Evolutionary conservation across 2,113 vertebrate genomes (phyloP).

Genomic region (Phaethornis superciliosus): DNA sequence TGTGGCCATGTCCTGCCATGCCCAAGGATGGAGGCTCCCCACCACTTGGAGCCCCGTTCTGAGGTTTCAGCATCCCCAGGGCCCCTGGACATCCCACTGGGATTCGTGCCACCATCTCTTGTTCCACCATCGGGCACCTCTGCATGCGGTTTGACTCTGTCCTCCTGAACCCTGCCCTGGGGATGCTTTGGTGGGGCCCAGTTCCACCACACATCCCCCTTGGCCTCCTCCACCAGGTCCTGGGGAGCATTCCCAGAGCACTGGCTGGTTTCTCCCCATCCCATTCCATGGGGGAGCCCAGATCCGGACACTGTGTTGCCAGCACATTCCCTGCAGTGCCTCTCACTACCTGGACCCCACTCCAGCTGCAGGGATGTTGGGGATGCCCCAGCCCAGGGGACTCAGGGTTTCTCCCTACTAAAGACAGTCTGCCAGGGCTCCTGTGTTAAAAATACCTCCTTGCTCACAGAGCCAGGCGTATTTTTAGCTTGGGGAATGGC

Average conservation of each 20-base stretch:
- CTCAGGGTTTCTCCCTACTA: background rate
- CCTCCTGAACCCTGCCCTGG: background rate
- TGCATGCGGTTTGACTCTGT: background rate
- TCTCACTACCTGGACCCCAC: background rate
- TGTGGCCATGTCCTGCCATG: background rate
- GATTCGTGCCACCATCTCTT: background rate
- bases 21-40: background rate
- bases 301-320: background rate
- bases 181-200: background rate
- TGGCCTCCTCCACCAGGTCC: background rate
- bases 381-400: background rate
- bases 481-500: constrained; percentile 48
- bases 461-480: constrained; percentile 9
- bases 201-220: background rate
- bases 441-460: constrained; percentile 61
- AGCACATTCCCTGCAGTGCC: accelerated
- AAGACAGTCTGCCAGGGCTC: constrained; percentile 35
- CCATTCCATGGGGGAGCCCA: accelerated
- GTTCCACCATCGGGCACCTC: background rate
- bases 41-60: background rate
- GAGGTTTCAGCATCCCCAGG: background rate
- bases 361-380: background rate
- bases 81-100: background rate
- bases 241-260: background rate
- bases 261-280: background rate